A percentile compares a stretch with the other conserved stretches of the same genome.
phyloP scores from a whole-genome alignment of 2,797 vertebrate species.

The Argentina silus region DNA sequence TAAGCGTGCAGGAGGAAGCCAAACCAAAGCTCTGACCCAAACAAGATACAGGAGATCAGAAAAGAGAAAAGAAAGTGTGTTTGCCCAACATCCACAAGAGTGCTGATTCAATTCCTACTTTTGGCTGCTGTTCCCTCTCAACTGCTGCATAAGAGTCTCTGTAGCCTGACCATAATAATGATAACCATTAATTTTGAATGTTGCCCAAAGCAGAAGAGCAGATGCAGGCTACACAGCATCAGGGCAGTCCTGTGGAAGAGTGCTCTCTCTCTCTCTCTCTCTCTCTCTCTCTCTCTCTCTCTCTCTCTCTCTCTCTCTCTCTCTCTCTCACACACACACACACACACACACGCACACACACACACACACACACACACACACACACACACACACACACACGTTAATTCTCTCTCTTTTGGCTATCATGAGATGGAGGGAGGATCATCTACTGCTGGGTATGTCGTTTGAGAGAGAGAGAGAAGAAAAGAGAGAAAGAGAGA shows the following conservation, averaged over 20 bases:
- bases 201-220: conserved; percentile 65
- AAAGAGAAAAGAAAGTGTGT: neutral
- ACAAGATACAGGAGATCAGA: too few relatives aligned
- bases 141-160: conserved; percentile 49
- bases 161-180: conserved; percentile 69
- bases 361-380: neutral
- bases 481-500: too few relatives aligned
- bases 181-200: conserved; percentile 73
- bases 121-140: conserved; percentile 19
- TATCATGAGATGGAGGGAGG: too few relatives aligned
- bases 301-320: neutral
- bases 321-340: neutral
- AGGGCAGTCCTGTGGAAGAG: conserved; percentile 51
- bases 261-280: conserved; percentile 28
- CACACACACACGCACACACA: neutral
- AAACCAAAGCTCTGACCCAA: too few relatives aligned
- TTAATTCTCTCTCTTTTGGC: too few relatives aligned
- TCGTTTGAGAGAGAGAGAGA: too few relatives aligned
- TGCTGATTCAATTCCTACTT: too few relatives aligned
- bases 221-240: conserved; percentile 62
- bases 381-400: neutral
- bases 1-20: too few relatives aligned
- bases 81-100: conserved; percentile 57
- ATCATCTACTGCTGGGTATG: too few relatives aligned
- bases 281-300: neutral